Conservation (phyloP, 2,888 invertebrate species). For the Ormyrus thymus region DNA sequence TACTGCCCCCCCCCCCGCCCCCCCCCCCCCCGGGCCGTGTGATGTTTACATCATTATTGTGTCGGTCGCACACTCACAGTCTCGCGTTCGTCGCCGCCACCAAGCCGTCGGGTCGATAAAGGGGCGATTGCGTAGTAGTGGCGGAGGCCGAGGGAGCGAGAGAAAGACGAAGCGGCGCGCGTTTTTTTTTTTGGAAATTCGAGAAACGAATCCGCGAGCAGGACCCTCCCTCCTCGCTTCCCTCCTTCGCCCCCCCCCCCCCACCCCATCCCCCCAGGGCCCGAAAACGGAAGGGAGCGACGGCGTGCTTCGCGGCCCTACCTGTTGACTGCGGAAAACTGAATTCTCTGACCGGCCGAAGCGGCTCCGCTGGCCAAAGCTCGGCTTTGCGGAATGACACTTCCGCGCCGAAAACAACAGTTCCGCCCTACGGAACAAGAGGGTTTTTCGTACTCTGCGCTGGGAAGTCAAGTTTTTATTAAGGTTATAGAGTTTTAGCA, state of each 20-base stretch:
- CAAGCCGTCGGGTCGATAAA: slow-evolving; percentile 66
- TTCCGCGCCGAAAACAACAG: no score
- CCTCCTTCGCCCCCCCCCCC: neutral
- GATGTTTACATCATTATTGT: slow-evolving; percentile 38
- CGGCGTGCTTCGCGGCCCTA: neutral
- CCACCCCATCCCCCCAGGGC: neutral
- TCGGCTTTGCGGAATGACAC: no score
- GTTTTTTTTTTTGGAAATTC: slow-evolving; percentile 17
- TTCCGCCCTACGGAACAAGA: no score
- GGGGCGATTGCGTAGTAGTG: slow-evolving; percentile 70
- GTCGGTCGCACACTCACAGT: neutral
- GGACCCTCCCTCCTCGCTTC: neutral
- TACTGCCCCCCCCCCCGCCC: no score
- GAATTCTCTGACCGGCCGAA: neutral
- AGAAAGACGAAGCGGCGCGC: neutral
- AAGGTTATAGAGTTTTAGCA: no score
- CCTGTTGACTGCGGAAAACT: slow-evolving; percentile 24
- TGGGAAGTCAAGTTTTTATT: no score
- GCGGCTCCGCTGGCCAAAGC: no score
- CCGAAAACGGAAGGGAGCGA: neutral
- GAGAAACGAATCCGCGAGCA: neutral
- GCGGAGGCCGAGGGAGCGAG: slow-evolving; percentile 1
- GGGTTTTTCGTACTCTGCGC: no score
- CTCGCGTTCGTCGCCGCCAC: slow-evolving; percentile 27
- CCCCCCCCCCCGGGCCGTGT: no score